Evolutionary conservation across 2,113 vertebrate genomes (phyloP).

Genomic region (Nettapus auritus): DNA sequence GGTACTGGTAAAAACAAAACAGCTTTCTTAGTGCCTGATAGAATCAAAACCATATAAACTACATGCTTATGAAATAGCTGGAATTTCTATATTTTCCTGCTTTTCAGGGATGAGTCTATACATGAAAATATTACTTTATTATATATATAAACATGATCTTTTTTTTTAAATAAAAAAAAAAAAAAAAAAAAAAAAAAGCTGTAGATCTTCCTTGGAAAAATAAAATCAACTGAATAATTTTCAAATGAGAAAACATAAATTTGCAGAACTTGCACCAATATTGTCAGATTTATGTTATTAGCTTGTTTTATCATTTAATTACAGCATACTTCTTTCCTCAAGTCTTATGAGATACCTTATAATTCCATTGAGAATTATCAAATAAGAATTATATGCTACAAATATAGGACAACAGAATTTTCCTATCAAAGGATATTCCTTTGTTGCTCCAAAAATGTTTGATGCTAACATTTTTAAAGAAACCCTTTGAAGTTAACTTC

Average conservation of each 20-base stretch:
- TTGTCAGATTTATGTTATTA: conserved; percentile 19
- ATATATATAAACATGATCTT: not conserved
- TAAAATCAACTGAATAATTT: not conserved
- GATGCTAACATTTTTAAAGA: conserved; percentile 58
- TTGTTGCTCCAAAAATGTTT: conserved; percentile 67
- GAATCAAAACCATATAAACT: not conserved
- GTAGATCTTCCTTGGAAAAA: not conserved
- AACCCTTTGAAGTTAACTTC: conserved; percentile 71
- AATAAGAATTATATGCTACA: conserved; percentile 30
- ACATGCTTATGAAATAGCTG: not conserved
- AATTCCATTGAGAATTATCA: conserved; percentile 49
- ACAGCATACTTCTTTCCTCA: not conserved
- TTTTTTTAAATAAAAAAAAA: no score
- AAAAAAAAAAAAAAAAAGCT: not conserved
- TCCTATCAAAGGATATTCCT: conserved; percentile 37
- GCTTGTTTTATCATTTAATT: conserved; percentile 56
- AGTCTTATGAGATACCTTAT: conserved; percentile 15
- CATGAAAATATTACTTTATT: not conserved
- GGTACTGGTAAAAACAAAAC: not conserved
- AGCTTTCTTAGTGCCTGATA: not conserved
- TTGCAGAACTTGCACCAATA: not conserved
- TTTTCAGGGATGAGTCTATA: not conserved
- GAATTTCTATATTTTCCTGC: not conserved
- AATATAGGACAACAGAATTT: conserved; percentile 63
- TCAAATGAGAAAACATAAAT: not conserved